Percentiles rank a stretch among this genome's conserved stretches.
Evolutionary conservation across 2,113 vertebrate species (phyloP).

Genomic region (Dicrurus megarhynchus): DNA sequence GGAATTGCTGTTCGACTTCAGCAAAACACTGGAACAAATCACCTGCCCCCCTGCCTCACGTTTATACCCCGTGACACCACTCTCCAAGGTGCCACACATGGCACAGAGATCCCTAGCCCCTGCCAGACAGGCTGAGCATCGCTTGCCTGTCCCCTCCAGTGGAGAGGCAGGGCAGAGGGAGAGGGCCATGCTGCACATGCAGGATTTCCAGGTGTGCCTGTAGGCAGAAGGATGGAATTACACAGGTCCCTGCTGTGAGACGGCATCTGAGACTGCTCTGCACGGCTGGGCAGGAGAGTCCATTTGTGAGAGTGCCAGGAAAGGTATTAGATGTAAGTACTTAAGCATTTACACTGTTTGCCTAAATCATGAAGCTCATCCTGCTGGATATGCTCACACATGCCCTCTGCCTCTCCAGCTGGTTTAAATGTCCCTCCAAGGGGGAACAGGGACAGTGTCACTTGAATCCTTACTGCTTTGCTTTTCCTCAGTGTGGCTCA

Average conservation of each 20-base stretch:
- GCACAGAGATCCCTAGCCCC: neutral
- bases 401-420: neutral
- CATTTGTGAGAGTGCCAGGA: neutral
- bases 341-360: neutral
- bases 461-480: neutral
- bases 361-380: neutral
- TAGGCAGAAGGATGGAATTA: neutral
- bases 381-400: neutral
- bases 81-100: rapidly evolving
- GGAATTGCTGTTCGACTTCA: neutral
- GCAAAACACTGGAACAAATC: neutral
- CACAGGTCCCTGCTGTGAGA: neutral
- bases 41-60: neutral
- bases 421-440: neutral
- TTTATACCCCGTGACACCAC: rapidly evolving
- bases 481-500: neutral
- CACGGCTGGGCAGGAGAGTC: neutral
- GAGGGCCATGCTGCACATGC: rapidly evolving
- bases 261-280: neutral
- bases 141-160: rapidly evolving
- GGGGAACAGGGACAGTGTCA: neutral
- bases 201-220: neutral
- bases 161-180: neutral
- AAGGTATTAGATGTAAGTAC: neutral
- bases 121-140: neutral